phyloP scores from a whole-genome alignment of 2,888 invertebrate genomes.

The Hydriomena furcata region DNA sequence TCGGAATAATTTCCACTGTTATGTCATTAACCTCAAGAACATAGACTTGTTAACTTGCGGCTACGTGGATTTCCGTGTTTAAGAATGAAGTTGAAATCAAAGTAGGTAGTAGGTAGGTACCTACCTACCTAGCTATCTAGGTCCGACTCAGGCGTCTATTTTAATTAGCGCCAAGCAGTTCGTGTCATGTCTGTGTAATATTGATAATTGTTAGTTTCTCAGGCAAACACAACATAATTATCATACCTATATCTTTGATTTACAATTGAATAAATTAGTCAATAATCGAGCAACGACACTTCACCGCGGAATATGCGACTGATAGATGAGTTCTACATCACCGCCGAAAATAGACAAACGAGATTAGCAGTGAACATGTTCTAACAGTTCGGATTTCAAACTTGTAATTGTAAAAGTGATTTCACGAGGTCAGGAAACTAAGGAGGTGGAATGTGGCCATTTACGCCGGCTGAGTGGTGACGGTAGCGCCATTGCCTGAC shows the following conservation, averaged over 20 bases:
- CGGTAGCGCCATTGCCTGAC: conserved; percentile 62
- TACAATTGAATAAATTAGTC: conserved; percentile 29
- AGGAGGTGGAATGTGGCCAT: conserved; percentile 44
- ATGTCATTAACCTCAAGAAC: too few relatives aligned
- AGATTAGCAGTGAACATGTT: conserved; percentile 19
- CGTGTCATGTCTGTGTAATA: conserved; percentile 17
- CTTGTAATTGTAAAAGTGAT: conserved; percentile 32
- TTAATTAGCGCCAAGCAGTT: conserved; percentile 18
- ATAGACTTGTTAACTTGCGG: too few relatives aligned
- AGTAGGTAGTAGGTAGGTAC: conserved; percentile 6
- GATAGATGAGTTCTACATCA: conserved; percentile 34
- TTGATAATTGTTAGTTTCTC: conserved; percentile 19
- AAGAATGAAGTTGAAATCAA: too few relatives aligned
- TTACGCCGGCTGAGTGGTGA: conserved; percentile 61
- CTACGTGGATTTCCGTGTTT: too few relatives aligned
- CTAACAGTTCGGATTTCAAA: conserved; percentile 24
- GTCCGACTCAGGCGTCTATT: too few relatives aligned
- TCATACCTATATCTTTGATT: conserved; percentile 17
- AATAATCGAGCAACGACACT: conserved; percentile 26
- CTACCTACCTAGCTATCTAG: too few relatives aligned
- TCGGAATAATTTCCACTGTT: conserved; percentile 5
- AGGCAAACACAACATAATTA: conserved; percentile 18
- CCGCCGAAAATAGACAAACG: conserved; percentile 33
- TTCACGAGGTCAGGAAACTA: conserved; percentile 37
- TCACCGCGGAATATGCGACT: conserved; percentile 21